These are phyloP conservation scores for Chitala chitala DNA, from an alignment of 2,113 vertebrate species.

Conservation along the genomic window DNA sequence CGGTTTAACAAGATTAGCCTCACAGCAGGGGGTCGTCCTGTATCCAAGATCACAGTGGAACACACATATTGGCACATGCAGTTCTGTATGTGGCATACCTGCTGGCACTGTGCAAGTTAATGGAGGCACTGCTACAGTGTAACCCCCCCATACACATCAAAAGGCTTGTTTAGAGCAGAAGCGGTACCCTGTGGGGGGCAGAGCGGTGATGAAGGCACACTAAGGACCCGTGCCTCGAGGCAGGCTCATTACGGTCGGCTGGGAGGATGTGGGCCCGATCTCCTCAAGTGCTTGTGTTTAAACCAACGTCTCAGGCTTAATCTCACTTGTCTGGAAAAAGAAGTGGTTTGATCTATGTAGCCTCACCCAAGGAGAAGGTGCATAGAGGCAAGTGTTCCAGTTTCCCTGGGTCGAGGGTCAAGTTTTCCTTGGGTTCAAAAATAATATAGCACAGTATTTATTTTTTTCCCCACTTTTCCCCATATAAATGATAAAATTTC, in stretches of 20 bases:
- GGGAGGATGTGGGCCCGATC: conserved; percentile 18
- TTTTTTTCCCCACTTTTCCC: neutral
- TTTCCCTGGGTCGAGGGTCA: neutral
- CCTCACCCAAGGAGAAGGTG: neutral
- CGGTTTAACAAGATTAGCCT: neutral
- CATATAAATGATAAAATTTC: neutral
- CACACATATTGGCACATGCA: neutral
- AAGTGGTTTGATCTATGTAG: neutral
- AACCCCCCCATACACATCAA: neutral
- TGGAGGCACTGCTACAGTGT: neutral
- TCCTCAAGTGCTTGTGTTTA: neutral
- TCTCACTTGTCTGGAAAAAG: neutral
- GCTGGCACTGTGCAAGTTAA: neutral
- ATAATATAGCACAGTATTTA: too few relatives aligned
- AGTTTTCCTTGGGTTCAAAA: neutral
- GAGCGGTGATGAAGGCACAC: neutral
- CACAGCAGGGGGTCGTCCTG: neutral
- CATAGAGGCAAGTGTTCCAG: neutral
- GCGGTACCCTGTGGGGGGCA: neutral
- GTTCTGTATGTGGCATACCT: neutral
- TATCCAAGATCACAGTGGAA: neutral
- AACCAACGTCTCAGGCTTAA: neutral
- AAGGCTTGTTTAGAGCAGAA: neutral
- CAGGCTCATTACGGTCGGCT: conserved; percentile 14
- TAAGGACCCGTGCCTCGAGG: neutral